Evolutionary conservation across 2,113 vertebrate genomes (phyloP).

Genomic region (Carollia perspicillata): DNA sequence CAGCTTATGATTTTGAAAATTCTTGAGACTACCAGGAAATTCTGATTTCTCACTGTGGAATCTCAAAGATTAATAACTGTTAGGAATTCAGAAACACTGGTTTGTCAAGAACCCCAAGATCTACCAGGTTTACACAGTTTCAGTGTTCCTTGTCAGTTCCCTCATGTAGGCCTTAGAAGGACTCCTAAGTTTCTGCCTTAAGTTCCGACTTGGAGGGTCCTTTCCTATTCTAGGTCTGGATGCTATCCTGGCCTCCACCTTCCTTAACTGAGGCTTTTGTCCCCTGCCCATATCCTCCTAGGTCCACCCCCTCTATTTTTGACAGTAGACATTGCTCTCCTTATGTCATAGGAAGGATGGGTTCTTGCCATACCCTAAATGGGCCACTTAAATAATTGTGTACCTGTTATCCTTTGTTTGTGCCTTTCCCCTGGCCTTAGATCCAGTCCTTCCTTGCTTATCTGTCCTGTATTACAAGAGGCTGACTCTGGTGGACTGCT

Average conservation of each 20-base stretch:
- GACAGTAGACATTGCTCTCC: not conserved
- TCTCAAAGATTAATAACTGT: not conserved
- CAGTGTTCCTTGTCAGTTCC: not conserved
- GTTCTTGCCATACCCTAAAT: not conserved
- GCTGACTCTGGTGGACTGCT: not conserved
- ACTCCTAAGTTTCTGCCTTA: not conserved
- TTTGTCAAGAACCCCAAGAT: not conserved
- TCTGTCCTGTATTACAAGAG: not conserved
- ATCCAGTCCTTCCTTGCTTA: not conserved
- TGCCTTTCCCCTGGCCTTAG: not conserved
- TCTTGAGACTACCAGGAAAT: not conserved
- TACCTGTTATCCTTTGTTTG: not conserved
- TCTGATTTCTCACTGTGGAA: conserved; percentile 5
- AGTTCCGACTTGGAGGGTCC: not conserved
- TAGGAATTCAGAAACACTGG: not conserved
- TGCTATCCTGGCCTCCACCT: not conserved
- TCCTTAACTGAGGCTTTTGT: not conserved
- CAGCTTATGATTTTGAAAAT: not conserved
- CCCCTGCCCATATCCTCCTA: not conserved
- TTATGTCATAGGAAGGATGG: not conserved
- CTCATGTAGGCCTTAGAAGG: not conserved
- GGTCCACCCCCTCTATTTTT: not conserved
- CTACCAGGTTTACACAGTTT: not conserved
- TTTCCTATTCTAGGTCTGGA: not conserved
- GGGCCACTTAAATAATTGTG: not conserved